Percentiles rank a stretch among this genome's conserved stretches.
phyloP scores from a whole-genome alignment of 2,888 invertebrate species.

The Drosophila diplacantha region DNA sequence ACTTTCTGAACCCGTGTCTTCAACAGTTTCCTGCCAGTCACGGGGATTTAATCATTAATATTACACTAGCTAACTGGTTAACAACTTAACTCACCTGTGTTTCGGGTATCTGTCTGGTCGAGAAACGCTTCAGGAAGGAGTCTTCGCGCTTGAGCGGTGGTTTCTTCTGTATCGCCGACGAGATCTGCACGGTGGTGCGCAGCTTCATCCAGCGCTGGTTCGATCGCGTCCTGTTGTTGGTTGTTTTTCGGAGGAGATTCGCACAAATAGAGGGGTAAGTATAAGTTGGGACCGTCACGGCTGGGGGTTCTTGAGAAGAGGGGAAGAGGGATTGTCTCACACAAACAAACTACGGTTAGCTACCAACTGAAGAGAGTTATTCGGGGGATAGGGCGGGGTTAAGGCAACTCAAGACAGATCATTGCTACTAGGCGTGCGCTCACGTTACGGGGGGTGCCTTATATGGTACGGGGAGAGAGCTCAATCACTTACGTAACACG shows the following conservation, averaged over 20 bases:
- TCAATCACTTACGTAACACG: slow-evolving; percentile 55
- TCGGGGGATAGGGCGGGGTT: background rate
- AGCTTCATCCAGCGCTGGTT: slow-evolving; percentile 98
- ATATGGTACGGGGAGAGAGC: too few species aligned
- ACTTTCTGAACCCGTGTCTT: slow-evolving; percentile 85
- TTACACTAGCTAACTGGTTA: too few species aligned
- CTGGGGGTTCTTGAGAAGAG: background rate
- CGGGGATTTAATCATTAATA: too few species aligned
- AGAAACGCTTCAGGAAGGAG: slow-evolving; percentile 95
- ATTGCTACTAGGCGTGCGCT: slow-evolving; percentile 38
- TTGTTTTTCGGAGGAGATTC: background rate
- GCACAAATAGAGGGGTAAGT: background rate
- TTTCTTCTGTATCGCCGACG: slow-evolving; percentile 93
- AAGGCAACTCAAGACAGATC: slow-evolving; percentile 28
- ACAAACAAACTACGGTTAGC: slow-evolving; percentile 31
- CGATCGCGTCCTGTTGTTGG: slow-evolving; percentile 86
- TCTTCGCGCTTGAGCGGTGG: slow-evolving; percentile 93
- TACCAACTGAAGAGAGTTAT: slow-evolving; percentile 5
- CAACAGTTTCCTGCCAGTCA: slow-evolving; percentile 79
- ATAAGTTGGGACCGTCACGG: background rate
- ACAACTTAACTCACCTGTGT: slow-evolving; percentile 80
- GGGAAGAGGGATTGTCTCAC: slow-evolving; percentile 32
- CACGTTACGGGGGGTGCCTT: slow-evolving; percentile 33
- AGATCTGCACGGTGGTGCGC: slow-evolving; percentile 93
- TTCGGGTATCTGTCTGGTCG: slow-evolving; percentile 93